These are phyloP conservation scores for Cariama cristata DNA, from an alignment of 2,113 vertebrate species.

Conservation along the genomic window DNA sequence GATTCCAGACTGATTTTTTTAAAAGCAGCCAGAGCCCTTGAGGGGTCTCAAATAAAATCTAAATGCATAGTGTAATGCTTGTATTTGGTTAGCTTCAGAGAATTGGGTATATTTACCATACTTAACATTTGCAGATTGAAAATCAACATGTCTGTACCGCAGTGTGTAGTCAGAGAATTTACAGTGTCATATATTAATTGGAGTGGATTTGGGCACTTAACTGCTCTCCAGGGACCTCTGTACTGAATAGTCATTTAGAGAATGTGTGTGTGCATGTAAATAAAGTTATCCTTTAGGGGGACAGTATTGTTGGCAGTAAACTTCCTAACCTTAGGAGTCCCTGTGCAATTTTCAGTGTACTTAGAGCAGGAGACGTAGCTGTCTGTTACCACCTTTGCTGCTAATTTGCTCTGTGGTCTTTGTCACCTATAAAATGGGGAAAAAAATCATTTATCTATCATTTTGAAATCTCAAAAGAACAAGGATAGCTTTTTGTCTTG, in stretches of 20 bases:
- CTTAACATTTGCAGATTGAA: conserved; percentile 67
- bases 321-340: not conserved
- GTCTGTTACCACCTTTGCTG: not conserved
- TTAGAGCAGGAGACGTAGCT: not conserved
- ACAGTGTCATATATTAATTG: conserved; percentile 50
- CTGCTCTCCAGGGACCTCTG: conserved; percentile 22
- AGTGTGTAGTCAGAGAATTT: conserved; percentile 37
- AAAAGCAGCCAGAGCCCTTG: conserved; percentile 48
- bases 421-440: not conserved
- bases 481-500: not conserved
- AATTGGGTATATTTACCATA: conserved; percentile 60
- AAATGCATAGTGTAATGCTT: conserved; percentile 48
- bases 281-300: not conserved
- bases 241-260: conserved; percentile 43
- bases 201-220: conserved; percentile 63
- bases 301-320: not conserved
- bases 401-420: not conserved
- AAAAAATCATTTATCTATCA: not conserved
- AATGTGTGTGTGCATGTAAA: not conserved
- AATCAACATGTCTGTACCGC: conserved; percentile 62
- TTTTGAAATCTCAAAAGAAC: not conserved
- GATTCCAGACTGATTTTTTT: conserved; percentile 10
- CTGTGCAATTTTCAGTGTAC: not conserved
- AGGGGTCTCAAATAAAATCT: conserved; percentile 62
- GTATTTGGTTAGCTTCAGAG: conserved; percentile 55